Conservation (phyloP, 2,797 vertebrate species). For the Geotrypetes seraphini region DNA sequence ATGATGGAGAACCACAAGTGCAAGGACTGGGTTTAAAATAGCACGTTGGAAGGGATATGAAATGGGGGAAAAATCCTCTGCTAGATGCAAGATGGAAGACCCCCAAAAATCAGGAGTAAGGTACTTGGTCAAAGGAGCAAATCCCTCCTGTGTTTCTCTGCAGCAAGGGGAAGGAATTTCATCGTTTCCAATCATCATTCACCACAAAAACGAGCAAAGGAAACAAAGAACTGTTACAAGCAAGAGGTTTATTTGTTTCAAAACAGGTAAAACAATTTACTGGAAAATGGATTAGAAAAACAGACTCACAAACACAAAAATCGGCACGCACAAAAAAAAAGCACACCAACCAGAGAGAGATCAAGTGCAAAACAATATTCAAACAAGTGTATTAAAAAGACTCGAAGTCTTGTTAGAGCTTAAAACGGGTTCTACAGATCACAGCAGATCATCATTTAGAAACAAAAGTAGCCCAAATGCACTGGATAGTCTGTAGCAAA, state of each 20-base stretch:
- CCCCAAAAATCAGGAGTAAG: too few species aligned
- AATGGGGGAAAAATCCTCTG: too few species aligned
- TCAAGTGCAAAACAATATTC: slow-evolving; percentile 43
- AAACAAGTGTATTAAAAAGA: slow-evolving; percentile 38
- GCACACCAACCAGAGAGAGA: slow-evolving; percentile 40
- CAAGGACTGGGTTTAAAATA: too few species aligned
- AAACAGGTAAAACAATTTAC: slow-evolving; percentile 56
- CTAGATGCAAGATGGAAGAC: too few species aligned
- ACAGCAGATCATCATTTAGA: slow-evolving; percentile 29
- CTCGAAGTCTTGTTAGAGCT: slow-evolving; percentile 35
- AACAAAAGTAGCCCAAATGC: slow-evolving; percentile 20
- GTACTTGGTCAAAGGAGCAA: too few species aligned
- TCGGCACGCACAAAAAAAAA: slow-evolving; percentile 38
- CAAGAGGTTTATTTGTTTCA: slow-evolving; percentile 51
- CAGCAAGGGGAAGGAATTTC: too few species aligned
- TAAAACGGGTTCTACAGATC: slow-evolving; percentile 36
- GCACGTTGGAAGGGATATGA: too few species aligned
- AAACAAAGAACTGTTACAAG: slow-evolving; percentile 43
- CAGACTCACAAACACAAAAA: too few species aligned
- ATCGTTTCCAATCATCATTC: too few species aligned
- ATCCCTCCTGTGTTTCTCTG: too few species aligned
- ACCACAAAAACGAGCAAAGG: too few species aligned
- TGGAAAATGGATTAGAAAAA: slow-evolving; percentile 58
- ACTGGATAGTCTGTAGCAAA: slow-evolving; percentile 27
- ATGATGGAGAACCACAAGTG: too few species aligned